Evolutionary conservation across 2,888 invertebrate genomes (phyloP), one percentile per base, ranked within the genome.

Genomic region (Agriopis marginaria): DNA sequence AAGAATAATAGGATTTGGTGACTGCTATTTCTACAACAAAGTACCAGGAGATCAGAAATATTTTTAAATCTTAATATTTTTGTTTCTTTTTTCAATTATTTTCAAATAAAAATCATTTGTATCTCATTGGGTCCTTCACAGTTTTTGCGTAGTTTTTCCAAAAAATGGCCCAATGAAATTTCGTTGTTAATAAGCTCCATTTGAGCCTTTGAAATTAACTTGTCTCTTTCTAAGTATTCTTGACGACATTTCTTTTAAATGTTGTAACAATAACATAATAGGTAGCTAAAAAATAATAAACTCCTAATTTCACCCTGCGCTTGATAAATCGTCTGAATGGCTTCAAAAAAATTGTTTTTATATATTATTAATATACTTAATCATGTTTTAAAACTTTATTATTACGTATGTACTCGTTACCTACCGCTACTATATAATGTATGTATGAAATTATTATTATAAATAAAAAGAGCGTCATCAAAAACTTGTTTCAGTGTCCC

Each of bases 401-500:
- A 51, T 51, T 50, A 45, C 23, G 12, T 62, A 62, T 45, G 53
- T 53, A 62, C 51, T 62, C 42, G 62, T 62, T 62, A 62, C 42
- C 53, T 53, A 42, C 45, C 17, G 44, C 62, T 62, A 62, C 51
- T 23, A 32, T 53, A 62, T 23, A 23, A 23, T 23, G 53, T 53
- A 62, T 62, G 62, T 62, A 62, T 62, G 62, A 62, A 53, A 62
- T 62, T 62, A 62, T 53, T 62, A 62, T 62, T 61, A 51, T 42
- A 62, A 62, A 53, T 53, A 62, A 62, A 62, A 49, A 62, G n/a
- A 53, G 53, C 23, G 32, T 62, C 62, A 62, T 62, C 45, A 58
- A 58, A 23, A 12, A 44, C n/a, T 32, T 58, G 23, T 58, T 58
- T 58, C 8, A 32, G 14, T 42, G 10, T n/a, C 55, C 40, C 53